Base-by-base conservation (phyloP, 2,797 vertebrate genomes). In the Epinephelus awoara region DNA sequence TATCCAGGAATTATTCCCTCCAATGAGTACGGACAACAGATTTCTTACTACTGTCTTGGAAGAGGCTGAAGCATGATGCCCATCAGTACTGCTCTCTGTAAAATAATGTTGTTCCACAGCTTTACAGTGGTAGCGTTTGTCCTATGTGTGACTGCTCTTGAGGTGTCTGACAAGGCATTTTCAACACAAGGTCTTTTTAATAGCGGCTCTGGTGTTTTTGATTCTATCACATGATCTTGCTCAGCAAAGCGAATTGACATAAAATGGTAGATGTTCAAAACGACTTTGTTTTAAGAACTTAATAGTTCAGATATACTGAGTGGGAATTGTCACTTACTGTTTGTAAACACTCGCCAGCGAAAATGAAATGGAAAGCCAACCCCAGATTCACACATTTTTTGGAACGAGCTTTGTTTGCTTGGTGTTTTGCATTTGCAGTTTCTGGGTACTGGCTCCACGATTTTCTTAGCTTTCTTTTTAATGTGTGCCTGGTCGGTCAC, bases 31-130 rank as follows among this genome's bases (percentile, higher is more conserved):
- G 44, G 70, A 83, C 80, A 82, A 72, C 85, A 89, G 66, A 85
- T 83, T 85, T 88, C 73, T 75, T 73, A 79, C 87, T 81, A 83
- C 85, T 27, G 63, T 71, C 73, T 68, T 17, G 58, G 66, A 79
- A 29, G 63, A 75, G 10, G 69, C 63, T 67, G 34, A 65, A 51
- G 70, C 40, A 13, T 17, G 55, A 13, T 21, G 58, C 25, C 51
- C 51, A 47, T 62, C 27, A 27, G 12, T 0, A 34, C 18, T 25
- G 34, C 23, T 15, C 52, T 67, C 34, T 25, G 54, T 62, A 55
- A 23, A 64, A 18, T 40, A 52, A 51, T 12, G 18, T 23, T 29
- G 18, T 54, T 27, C 18, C n/a, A 17, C 54, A 44, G 21, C 13
- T 61, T 56, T 55, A 71, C 27, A 34, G 17, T 1, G 11, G 14